phyloP scores from a whole-genome alignment of 2,797 vertebrate genomes.

The Galaxias olidus region DNA sequence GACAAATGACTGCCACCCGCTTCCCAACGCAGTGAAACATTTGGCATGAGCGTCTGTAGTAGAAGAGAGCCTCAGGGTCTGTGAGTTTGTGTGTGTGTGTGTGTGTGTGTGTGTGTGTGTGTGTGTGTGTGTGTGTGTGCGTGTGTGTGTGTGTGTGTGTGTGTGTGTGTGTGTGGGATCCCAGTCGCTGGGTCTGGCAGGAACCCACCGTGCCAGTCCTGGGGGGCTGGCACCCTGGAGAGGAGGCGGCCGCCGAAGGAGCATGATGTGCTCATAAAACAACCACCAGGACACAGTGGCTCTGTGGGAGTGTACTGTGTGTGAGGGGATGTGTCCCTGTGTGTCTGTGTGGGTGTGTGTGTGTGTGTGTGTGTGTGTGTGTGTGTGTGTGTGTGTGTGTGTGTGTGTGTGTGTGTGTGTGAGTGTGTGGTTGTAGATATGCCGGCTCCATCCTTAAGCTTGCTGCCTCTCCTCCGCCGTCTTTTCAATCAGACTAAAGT shows the following conservation, averaged over 20 bases:
- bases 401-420: slow-evolving; percentile 4
- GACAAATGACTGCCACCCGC: slow-evolving; percentile 54
- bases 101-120: slow-evolving; percentile 24
- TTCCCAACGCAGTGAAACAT: slow-evolving; percentile 60
- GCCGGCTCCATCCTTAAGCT: slow-evolving; percentile 28
- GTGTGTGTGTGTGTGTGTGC: slow-evolving; percentile 14
- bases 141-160: slow-evolving; percentile 19
- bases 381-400: slow-evolving; percentile 18
- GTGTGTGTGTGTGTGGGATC: slow-evolving; percentile 15
- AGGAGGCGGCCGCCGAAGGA: slow-evolving; percentile 51
- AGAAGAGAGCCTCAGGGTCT: slow-evolving; percentile 38
- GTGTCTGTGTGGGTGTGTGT: slow-evolving; percentile 13
- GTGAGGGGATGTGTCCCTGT: slow-evolving; percentile 31
- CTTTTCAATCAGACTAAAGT: slow-evolving; percentile 64
- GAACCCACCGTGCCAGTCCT: slow-evolving; percentile 54
- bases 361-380: slow-evolving; percentile 19
- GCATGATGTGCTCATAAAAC: slow-evolving; percentile 59
- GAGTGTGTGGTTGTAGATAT: slow-evolving; percentile 6
- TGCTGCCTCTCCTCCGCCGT: slow-evolving; percentile 37
- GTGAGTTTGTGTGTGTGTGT: slow-evolving; percentile 19
- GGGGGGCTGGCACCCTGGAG: slow-evolving; percentile 54
- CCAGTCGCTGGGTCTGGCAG: slow-evolving; percentile 44
- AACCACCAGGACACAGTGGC: slow-evolving; percentile 48
- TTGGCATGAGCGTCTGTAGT: slow-evolving; percentile 54
- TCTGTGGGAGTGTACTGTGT: slow-evolving; percentile 30